These are phyloP conservation scores for Trachymyrmex septentrionalis DNA, from an alignment of 1,140 invertebrate genomes.

Conservation along the genomic window DNA sequence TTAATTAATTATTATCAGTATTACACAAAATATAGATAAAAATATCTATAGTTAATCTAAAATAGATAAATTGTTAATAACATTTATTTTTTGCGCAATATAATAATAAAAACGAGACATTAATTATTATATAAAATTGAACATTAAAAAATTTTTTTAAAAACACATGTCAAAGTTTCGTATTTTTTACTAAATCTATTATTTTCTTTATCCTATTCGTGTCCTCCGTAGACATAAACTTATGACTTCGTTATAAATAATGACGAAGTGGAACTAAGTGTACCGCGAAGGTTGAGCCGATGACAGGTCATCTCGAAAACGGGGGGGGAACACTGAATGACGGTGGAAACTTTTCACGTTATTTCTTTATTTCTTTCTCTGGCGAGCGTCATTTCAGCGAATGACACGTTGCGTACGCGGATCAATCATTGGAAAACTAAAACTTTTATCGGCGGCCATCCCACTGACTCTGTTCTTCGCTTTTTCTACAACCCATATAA, in stretches of 20 bases:
- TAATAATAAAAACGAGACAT: background rate
- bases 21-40: background rate
- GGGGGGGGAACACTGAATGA: constrained; percentile 30
- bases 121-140: constrained; percentile 9
- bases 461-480: background rate
- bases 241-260: constrained; percentile 48
- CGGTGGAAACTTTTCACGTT: constrained; percentile 43
- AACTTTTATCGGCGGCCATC: constrained; percentile 43
- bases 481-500: background rate
- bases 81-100: background rate
- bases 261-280: constrained; percentile 57
- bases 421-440: constrained; percentile 46
- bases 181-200: constrained; percentile 26
- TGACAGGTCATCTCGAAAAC: constrained; percentile 63
- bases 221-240: constrained; percentile 54
- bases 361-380: constrained; percentile 39
- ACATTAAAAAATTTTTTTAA: background rate
- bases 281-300: constrained; percentile 61
- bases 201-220: constrained; percentile 43
- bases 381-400: constrained; percentile 45
- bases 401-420: constrained; percentile 19
- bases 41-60: background rate
- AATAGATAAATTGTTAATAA: background rate
- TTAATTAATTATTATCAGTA: background rate
- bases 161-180: background rate